phyloP scores from a whole-genome alignment of 2,888 invertebrate species.

The Atherix ibis region DNA sequence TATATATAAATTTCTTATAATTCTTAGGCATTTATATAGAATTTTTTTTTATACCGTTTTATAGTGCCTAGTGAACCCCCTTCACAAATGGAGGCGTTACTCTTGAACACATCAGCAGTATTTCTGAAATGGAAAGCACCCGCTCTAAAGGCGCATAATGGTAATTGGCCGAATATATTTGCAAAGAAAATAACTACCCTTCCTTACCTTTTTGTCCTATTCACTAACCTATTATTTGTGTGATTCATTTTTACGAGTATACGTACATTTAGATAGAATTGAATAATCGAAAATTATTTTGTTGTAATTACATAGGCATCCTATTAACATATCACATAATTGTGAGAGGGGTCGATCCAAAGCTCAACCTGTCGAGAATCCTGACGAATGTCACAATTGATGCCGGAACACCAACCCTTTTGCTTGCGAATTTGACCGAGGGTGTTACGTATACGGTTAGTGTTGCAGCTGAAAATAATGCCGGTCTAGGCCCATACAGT shows the following conservation, averaged over 20 bases:
- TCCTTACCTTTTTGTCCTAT: background rate
- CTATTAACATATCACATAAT: conserved; percentile 69
- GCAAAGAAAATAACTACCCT: background rate
- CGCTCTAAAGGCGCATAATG: conserved; percentile 56
- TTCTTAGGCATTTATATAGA: too few species aligned
- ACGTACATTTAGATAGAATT: too few species aligned
- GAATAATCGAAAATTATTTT: too few species aligned
- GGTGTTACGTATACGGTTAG: conserved; percentile 70
- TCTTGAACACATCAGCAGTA: conserved; percentile 65
- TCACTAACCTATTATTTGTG: too few species aligned
- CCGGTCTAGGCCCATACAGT: conserved; percentile 67
- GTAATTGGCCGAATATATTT: conserved; percentile 27
- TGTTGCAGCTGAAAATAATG: conserved; percentile 67
- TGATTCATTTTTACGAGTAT: too few species aligned
- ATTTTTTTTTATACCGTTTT: conserved; percentile 17
- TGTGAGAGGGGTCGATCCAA: conserved; percentile 41
- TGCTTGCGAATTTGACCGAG: conserved; percentile 65
- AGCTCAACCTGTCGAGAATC: conserved; percentile 37
- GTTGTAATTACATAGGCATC: too few species aligned
- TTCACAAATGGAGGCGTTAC: conserved; percentile 61
- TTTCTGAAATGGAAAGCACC: conserved; percentile 77
- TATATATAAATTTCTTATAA: too few species aligned
- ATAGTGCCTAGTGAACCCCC: conserved; percentile 75
- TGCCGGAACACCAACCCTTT: conserved; percentile 51
- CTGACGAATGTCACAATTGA: conserved; percentile 58